Conservation (phyloP, 2,113 vertebrate genomes). For the Scomber scombrus region DNA sequence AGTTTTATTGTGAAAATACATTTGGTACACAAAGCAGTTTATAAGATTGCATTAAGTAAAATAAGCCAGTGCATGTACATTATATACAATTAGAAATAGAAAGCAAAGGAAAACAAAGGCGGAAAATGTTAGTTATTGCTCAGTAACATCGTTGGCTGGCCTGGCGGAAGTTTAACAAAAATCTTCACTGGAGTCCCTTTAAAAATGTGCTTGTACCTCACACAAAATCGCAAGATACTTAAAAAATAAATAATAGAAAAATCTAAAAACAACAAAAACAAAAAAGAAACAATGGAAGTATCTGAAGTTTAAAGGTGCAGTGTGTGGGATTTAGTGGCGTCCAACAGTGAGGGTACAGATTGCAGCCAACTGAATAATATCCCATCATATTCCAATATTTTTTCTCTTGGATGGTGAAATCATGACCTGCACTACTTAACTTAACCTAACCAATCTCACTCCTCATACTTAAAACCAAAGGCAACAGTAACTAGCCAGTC, state of each 20-base stretch:
- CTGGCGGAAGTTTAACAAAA: slow-evolving; percentile 58
- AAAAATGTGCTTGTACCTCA: slow-evolving; percentile 66
- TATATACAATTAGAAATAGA: slow-evolving; percentile 64
- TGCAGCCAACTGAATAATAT: no score
- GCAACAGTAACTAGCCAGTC: no score
- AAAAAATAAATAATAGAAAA: slow-evolving; percentile 78
- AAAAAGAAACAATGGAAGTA: slow-evolving; percentile 12
- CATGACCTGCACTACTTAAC: no score
- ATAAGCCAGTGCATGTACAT: slow-evolving; percentile 78
- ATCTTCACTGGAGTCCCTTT: slow-evolving; percentile 76
- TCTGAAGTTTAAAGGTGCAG: slow-evolving; percentile 34
- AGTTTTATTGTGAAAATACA: slow-evolving; percentile 85
- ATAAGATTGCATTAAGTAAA: slow-evolving; percentile 67
- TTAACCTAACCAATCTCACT: no score
- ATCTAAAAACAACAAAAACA: slow-evolving; percentile 34
- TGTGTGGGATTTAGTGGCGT: no score
- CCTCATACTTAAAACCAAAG: no score
- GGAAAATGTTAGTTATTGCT: slow-evolving; percentile 72
- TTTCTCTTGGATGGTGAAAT: no score
- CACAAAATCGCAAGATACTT: slow-evolving; percentile 53
- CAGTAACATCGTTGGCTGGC: slow-evolving; percentile 64
- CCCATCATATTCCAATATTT: no score
- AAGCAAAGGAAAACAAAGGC: slow-evolving; percentile 38
- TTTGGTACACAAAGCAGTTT: slow-evolving; percentile 77
- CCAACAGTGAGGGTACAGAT: no score